These are phyloP conservation scores for Mormyrus iriodes DNA, from an alignment of 2,113 vertebrate species.

Conservation along the genomic window DNA sequence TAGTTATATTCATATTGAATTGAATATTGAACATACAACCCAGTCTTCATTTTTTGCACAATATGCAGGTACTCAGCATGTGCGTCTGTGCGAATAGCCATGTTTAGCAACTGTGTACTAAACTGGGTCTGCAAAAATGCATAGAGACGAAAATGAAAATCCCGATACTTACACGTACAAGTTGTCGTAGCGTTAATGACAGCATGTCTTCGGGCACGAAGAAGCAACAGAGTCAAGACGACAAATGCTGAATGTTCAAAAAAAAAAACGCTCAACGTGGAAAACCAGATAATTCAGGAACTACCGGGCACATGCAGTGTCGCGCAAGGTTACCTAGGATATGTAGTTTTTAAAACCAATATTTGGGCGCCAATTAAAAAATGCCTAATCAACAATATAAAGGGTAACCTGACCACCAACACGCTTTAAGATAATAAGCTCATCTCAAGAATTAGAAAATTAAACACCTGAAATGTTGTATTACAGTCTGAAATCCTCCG, in stretches of 20 bases:
- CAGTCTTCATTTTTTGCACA: neutral
- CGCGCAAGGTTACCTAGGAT: constrained; percentile 41
- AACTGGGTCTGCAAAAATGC: neutral
- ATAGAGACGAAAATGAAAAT: neutral
- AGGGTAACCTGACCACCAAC: neutral
- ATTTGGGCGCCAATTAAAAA: neutral
- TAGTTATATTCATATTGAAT: neutral
- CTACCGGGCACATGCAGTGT: neutral
- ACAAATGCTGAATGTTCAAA: neutral
- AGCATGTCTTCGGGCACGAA: constrained; percentile 47
- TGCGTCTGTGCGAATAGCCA: neutral
- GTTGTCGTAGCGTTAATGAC: constrained; percentile 49
- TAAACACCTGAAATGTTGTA: neutral
- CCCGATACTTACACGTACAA: constrained; percentile 51
- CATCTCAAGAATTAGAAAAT: neutral
- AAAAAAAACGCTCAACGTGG: constrained; percentile 6
- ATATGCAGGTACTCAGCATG: neutral
- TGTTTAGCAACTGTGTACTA: neutral
- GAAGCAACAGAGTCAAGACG: neutral
- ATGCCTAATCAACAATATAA: neutral
- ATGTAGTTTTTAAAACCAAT: constrained; percentile 32
- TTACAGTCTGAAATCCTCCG: neutral
- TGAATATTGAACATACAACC: neutral
- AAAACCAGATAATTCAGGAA: constrained; percentile 8
- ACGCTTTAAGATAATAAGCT: neutral